These are phyloP conservation scores for Eulemur rufifrons DNA, from an alignment of 2,113 vertebrate genomes.

Conservation along the genomic window DNA sequence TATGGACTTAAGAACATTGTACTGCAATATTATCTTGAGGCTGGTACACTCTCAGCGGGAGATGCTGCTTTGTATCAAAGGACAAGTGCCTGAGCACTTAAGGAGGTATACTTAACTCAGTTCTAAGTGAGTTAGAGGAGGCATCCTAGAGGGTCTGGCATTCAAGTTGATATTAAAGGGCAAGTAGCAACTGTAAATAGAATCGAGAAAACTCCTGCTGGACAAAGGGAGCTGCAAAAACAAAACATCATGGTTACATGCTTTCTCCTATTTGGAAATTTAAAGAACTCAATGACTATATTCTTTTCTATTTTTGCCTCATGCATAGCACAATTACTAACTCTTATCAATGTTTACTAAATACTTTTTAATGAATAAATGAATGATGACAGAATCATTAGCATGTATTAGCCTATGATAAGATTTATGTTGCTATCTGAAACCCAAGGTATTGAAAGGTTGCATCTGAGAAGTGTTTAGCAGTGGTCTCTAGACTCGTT, in stretches of 20 bases:
- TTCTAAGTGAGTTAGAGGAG: not conserved
- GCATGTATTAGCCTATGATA: not conserved
- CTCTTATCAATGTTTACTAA: not conserved
- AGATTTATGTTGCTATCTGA: not conserved
- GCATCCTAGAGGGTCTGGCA: not conserved
- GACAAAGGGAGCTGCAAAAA: not conserved
- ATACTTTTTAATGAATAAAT: slow-evolving; percentile 35
- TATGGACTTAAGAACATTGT: not conserved
- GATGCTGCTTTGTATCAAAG: not conserved
- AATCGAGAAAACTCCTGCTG: not conserved
- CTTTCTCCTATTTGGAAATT: not conserved
- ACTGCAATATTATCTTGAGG: not conserved
- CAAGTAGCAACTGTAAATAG: not conserved
- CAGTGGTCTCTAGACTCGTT: not conserved
- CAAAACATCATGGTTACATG: not conserved
- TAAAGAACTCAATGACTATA: not conserved
- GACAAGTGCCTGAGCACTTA: not conserved
- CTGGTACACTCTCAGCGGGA: not conserved
- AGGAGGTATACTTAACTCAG: not conserved
- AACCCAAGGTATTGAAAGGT: not conserved
- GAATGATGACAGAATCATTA: not conserved
- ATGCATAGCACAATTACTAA: not conserved
- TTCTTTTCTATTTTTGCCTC: not conserved
- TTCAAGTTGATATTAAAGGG: not conserved
- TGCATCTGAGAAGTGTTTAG: not conserved